A percentile compares a stretch with the other conserved stretches of the same genome.
These are phyloP conservation scores for Notarius quadriscutis DNA, from an alignment of 2,113 vertebrate species.

Conservation along the genomic window DNA sequence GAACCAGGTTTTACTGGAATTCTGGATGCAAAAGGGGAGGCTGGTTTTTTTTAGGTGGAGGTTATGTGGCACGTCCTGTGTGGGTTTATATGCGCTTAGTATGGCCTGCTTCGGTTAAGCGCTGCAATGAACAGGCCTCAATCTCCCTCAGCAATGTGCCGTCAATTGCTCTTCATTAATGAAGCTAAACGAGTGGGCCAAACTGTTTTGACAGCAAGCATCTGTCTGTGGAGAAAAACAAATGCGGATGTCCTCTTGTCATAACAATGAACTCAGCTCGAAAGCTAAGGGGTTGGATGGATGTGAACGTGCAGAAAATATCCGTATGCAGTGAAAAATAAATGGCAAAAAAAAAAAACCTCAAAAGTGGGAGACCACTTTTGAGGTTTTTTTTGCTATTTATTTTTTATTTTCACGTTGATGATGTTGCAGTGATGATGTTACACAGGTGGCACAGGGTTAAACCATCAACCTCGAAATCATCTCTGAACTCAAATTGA, in stretches of 20 bases:
- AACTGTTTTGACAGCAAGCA: slow-evolving; percentile 71
- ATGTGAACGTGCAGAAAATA: not conserved
- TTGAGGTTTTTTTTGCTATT: not conserved
- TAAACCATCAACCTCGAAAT: not conserved
- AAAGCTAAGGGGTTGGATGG: not conserved
- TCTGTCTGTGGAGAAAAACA: slow-evolving; percentile 63
- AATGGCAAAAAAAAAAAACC: no score
- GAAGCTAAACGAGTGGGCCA: slow-evolving; percentile 68
- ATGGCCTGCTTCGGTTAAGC: not conserved
- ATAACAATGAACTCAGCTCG: not conserved
- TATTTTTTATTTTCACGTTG: not conserved
- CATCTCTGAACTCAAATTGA: not conserved
- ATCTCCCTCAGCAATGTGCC: not conserved
- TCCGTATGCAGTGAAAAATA: not conserved
- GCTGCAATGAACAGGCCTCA: slow-evolving; percentile 12
- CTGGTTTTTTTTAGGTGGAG: slow-evolving; percentile 5
- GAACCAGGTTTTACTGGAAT: slow-evolving; percentile 59
- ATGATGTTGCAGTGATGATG: not conserved
- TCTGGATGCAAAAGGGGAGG: slow-evolving; percentile 4
- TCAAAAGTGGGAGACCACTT: no score
- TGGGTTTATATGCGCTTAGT: slow-evolving; percentile 31
- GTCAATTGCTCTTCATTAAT: slow-evolving; percentile 58
- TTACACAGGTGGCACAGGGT: not conserved
- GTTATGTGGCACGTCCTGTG: slow-evolving; percentile 30
- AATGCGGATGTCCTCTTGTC: slow-evolving; percentile 5